Evolutionary conservation across 2,888 invertebrate genomes (phyloP).

Genomic region (Leistus spinibarbis): DNA sequence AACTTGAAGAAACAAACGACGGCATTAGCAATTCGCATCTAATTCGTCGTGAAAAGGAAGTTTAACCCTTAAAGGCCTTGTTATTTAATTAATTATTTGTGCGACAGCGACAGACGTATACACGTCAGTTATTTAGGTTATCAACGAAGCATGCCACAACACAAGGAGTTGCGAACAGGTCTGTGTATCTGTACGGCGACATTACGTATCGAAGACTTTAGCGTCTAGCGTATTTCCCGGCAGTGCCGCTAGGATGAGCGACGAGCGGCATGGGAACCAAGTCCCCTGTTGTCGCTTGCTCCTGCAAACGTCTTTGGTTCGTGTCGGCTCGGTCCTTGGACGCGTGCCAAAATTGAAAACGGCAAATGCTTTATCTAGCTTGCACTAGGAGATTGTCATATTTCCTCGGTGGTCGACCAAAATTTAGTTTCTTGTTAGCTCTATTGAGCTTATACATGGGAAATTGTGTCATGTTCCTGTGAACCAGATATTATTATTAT

Average conservation of each 20-base stretch:
- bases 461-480: neutral
- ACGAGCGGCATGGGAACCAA: neutral
- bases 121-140: constrained; percentile 8
- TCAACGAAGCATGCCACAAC: neutral
- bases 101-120: constrained; percentile 8
- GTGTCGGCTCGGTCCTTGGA: neutral
- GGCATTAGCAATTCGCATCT: constrained; percentile 1
- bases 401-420: neutral
- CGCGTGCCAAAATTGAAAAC: neutral
- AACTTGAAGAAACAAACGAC: constrained; percentile 26
- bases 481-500: neutral
- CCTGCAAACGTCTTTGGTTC: too few relatives aligned
- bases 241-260: neutral
- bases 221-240: neutral
- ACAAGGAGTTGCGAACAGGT: neutral
- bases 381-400: neutral
- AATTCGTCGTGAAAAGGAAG: neutral
- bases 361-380: constrained; percentile 3
- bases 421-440: neutral
- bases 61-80: neutral
- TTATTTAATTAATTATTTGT: constrained; percentile 4
- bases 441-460: neutral
- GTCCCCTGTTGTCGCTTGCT: neutral
- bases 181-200: neutral
- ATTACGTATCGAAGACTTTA: neutral